These are phyloP conservation scores for Urophycis tenuis DNA, from an alignment of 2,797 vertebrate species.

Conservation along the genomic window DNA sequence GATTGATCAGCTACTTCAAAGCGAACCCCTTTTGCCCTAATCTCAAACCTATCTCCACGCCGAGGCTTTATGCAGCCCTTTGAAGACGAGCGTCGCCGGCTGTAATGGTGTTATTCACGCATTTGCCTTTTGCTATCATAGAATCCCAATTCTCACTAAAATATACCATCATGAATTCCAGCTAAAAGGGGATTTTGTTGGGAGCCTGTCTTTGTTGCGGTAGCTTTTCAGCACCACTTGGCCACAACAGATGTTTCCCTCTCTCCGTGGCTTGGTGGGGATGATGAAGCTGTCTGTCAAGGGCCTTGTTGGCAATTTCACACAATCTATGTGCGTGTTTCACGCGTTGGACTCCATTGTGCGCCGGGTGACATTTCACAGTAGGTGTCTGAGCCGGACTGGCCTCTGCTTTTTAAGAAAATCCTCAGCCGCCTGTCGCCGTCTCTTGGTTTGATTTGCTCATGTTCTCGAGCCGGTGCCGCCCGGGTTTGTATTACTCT, in stretches of 20 bases:
- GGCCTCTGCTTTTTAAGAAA: conserved; percentile 22
- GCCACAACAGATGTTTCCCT: conserved; percentile 13
- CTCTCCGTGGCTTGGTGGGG: conserved; percentile 29
- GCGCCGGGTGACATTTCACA: conserved; percentile 28
- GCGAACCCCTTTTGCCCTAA: conserved; percentile 34
- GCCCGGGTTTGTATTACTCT: neutral
- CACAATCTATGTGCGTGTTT: conserved; percentile 43
- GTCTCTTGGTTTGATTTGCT: conserved; percentile 18
- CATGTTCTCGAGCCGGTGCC: neutral
- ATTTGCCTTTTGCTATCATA: neutral
- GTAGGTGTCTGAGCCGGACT: conserved; percentile 12
- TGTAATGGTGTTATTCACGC: conserved; percentile 2
- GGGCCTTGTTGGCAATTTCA: conserved; percentile 51
- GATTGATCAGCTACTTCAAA: conserved; percentile 48
- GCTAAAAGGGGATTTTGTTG: neutral
- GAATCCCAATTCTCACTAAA: neutral
- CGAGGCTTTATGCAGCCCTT: conserved; percentile 20
- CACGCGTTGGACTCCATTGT: conserved; percentile 29
- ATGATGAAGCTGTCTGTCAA: conserved; percentile 45
- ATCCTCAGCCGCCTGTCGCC: neutral
- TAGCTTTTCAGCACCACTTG: neutral
- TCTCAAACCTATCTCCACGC: conserved; percentile 41
- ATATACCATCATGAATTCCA: neutral
- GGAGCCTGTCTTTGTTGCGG: neutral
- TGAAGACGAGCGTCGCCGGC: conserved; percentile 17